phyloP scores from a whole-genome alignment of 2,113 vertebrate genomes.

The Oxygymnocypris stewartii region DNA sequence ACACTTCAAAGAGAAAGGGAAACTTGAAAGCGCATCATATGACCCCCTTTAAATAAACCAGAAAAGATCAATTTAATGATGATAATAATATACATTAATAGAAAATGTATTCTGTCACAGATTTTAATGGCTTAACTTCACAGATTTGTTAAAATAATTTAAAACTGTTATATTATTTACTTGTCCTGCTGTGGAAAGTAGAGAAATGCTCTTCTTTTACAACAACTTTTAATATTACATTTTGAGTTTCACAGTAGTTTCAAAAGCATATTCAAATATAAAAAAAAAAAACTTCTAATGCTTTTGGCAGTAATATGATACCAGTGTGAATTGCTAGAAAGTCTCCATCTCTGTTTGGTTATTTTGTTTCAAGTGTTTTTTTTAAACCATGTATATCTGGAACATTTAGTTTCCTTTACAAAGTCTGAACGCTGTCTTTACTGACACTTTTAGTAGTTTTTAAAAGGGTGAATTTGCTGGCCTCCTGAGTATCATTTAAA shows the following conservation, averaged over 20 bases:
- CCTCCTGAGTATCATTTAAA: slow-evolving; percentile 66
- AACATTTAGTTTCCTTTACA: slow-evolving; percentile 27
- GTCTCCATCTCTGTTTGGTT: not conserved
- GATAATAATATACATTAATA: not conserved
- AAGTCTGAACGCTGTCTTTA: slow-evolving; percentile 19
- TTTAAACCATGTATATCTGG: not conserved
- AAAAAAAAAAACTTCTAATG: too few species aligned
- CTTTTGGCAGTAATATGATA: too few species aligned
- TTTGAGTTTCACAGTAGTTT: not conserved
- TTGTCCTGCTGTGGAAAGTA: not conserved
- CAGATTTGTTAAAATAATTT: not conserved
- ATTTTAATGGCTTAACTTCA: not conserved
- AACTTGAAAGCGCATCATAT: too few species aligned
- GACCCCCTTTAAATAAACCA: too few species aligned
- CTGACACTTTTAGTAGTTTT: slow-evolving; percentile 59
- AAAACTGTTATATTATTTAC: not conserved
- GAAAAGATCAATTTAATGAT: too few species aligned
- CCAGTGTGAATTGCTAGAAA: too few species aligned
- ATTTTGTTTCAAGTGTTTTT: not conserved
- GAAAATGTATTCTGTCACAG: not conserved
- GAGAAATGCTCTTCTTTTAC: not conserved
- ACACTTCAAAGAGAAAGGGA: too few species aligned
- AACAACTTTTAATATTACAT: not conserved
- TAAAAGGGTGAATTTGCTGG: slow-evolving; percentile 70
- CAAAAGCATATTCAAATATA: not conserved